Base-by-base conservation (phyloP, 2,113 vertebrate species). In the Phocoena phocoena region DNA sequence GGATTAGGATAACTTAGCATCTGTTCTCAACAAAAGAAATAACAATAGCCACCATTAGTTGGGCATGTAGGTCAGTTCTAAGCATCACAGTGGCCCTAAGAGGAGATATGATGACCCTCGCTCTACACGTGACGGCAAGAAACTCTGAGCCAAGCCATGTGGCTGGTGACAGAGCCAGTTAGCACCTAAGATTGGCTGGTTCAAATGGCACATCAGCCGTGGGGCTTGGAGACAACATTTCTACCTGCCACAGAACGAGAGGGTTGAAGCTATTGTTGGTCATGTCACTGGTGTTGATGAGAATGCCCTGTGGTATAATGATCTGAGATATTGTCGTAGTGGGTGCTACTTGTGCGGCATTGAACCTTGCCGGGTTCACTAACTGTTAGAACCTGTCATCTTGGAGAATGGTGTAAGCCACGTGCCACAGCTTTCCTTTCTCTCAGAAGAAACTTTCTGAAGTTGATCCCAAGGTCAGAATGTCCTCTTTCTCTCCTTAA, bases 311-410 rank as follows among this genome's bases (percentile, higher is more conserved):
- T 10, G 73, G 41, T 25, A 28, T 14, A 15, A 0, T 31, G 77
- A 26, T 23, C 3, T 2, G 3, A 18, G 25, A 6, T 28, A 1
- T 7, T 20, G 14, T 26, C 4, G 0, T 3, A 13, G 68, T 0
- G 6, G 23, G 0, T 58, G 44, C 73, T 50, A 17, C 44, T 50
- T 50, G 44, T 76, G 2, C 17, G 11, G 41, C 31, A 5, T 2
- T 76, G 44, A 20, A 50, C 33, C 20, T 23, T 38, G 62, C 20
- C 6, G 10, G 77, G 4, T 13, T 9, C 6, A 11, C 28, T 21
- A 15, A 9, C 67, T 12, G 0, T 11, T 17, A 18, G 86, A 8
- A 0, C 31, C 41, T 1, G 1, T 28, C 55, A 7, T 38, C 33
- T 55, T 10, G 6, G 50, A 38, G 33, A 26, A 8, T 25, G 76